Evolutionary conservation across 1,140 invertebrate genomes (phyloP).

Genomic region (Sycophaga agraensis): DNA sequence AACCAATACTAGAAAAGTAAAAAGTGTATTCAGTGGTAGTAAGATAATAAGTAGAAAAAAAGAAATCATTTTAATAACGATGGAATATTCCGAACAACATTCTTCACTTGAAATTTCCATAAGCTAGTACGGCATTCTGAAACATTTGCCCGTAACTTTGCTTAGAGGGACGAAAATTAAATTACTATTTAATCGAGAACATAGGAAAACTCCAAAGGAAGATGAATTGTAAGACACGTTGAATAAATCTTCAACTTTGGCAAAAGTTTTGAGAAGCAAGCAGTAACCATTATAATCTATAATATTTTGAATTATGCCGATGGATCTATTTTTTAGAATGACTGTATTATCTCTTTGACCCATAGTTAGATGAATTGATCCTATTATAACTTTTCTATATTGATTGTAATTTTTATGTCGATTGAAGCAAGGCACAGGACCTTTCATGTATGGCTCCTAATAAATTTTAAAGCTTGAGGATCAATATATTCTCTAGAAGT

Average conservation of each 20-base stretch:
- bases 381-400: conserved; percentile 12
- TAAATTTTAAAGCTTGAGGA: neutral
- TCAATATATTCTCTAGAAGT: neutral
- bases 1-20: too few relatives aligned
- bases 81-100: too few relatives aligned
- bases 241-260: conserved; percentile 7
- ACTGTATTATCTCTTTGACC: conserved; percentile 17
- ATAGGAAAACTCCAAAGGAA: conserved; percentile 22
- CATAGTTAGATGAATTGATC: conserved; percentile 3
- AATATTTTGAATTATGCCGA: conserved; percentile 26
- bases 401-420: neutral
- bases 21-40: too few relatives aligned
- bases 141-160: conserved; percentile 24
- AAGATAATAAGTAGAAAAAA: too few relatives aligned
- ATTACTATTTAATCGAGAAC: conserved; percentile 18
- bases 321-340: neutral
- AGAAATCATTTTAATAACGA: too few relatives aligned
- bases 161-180: neutral
- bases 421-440: neutral
- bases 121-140: conserved; percentile 29
- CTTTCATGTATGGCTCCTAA: neutral
- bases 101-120: too few relatives aligned
- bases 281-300: conserved; percentile 9
- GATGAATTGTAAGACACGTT: neutral
- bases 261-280: conserved; percentile 9